A percentile compares a stretch with the other conserved stretches of the same genome.
Conservation (phyloP, 2,113 vertebrate species). For the Paratilapia polleni region DNA sequence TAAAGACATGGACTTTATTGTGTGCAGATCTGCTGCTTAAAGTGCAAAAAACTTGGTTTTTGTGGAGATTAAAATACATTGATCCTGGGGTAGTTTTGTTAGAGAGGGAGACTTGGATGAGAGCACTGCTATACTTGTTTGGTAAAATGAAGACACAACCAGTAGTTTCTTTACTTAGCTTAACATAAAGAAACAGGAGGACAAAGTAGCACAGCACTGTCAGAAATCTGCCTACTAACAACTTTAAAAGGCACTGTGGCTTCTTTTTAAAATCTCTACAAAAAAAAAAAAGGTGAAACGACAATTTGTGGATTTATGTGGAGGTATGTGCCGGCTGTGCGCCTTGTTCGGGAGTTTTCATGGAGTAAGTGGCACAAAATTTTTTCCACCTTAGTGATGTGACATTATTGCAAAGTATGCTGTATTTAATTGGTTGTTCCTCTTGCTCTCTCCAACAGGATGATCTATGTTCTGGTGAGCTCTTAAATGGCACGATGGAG, state of each 20-base stretch:
- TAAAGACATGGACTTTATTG: neutral
- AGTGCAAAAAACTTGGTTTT: neutral
- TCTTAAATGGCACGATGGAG: slow-evolving; percentile 82
- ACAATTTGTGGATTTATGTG: neutral
- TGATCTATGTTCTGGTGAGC: slow-evolving; percentile 99
- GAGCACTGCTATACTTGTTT: neutral
- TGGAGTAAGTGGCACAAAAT: no score
- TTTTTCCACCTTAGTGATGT: no score
- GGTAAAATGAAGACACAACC: neutral
- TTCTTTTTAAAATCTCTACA: neutral
- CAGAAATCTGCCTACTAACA: neutral
- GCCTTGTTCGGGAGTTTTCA: no score
- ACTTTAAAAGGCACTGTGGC: neutral
- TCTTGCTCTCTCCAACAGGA: slow-evolving; percentile 78
- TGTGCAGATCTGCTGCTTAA: fast-evolving
- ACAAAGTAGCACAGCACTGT: neutral
- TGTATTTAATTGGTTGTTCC: neutral
- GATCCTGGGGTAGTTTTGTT: neutral
- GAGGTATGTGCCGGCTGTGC: neutral
- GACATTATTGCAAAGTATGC: no score
- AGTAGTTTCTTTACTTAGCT: neutral
- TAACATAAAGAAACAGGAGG: neutral
- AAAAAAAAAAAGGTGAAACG: neutral
- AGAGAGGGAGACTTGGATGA: neutral
- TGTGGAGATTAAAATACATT: neutral